Evolutionary conservation across 2,797 vertebrate genomes (phyloP).

Genomic region (Sebastes nivosus): DNA sequence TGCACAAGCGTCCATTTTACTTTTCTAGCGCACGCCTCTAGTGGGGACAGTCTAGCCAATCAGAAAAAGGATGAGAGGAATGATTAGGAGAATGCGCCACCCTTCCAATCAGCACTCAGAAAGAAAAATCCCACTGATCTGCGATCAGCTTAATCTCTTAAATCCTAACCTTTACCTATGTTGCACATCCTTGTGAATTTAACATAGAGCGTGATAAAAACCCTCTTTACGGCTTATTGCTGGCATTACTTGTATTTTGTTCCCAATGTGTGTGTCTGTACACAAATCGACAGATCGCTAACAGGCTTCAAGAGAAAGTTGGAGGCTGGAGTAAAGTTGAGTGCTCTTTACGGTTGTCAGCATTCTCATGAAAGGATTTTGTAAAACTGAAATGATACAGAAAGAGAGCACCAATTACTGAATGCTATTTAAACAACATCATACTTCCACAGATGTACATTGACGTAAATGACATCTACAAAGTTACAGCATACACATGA

Average conservation of each 20-base stretch:
- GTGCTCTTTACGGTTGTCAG: too few relatives aligned
- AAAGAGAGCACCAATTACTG: not conserved
- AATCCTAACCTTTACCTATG: conserved; percentile 52
- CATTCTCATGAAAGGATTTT: not conserved
- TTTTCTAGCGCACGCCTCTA: not conserved
- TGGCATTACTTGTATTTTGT: not conserved
- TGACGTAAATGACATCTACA: not conserved
- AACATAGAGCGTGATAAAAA: conserved; percentile 12
- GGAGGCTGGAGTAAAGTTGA: too few relatives aligned
- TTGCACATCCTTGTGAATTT: conserved; percentile 10
- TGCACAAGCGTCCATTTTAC: not conserved
- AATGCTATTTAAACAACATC: not conserved
- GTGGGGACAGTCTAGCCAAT: conserved; percentile 37
- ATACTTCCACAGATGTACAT: not conserved
- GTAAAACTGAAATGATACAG: not conserved
- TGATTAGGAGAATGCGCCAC: conserved; percentile 51
- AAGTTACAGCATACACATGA: not conserved
- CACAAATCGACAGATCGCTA: too few relatives aligned
- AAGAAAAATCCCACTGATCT: conserved; percentile 61
- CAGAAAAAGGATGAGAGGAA: conserved; percentile 34
- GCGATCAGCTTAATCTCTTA: conserved; percentile 50
- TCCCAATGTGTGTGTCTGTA: too few relatives aligned
- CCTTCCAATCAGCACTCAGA: conserved; percentile 47
- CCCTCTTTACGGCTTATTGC: conserved; percentile 6
- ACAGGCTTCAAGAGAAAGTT: too few relatives aligned